phyloP scores from a whole-genome alignment of 1,140 invertebrate species.

The Diachasmimorpha longicaudata region DNA sequence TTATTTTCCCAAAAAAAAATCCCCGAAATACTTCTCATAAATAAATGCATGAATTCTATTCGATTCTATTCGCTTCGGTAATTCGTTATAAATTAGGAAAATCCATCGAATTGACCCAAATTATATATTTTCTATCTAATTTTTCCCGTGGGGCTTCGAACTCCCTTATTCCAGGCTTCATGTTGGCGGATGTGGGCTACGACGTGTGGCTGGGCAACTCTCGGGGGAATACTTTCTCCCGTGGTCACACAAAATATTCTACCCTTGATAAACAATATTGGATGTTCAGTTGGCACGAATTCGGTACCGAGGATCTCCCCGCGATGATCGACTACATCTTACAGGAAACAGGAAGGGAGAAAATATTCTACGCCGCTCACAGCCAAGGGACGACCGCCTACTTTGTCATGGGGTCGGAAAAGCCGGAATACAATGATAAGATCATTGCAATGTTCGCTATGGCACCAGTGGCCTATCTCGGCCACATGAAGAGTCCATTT shows the following conservation, averaged over 20 bases:
- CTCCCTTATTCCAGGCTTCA: slow-evolving; percentile 63
- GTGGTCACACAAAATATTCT: slow-evolving; percentile 46
- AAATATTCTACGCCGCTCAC: slow-evolving; percentile 73
- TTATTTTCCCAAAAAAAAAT: no score
- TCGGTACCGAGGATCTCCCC: slow-evolving; percentile 76
- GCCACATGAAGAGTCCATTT: slow-evolving; percentile 51
- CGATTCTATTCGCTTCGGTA: no score
- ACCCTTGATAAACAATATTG: slow-evolving; percentile 69
- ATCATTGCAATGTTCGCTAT: slow-evolving; percentile 64
- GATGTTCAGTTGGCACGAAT: slow-evolving; percentile 79
- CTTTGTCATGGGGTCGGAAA: slow-evolving; percentile 70
- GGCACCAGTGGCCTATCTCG: slow-evolving; percentile 65
- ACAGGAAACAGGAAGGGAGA: slow-evolving; percentile 58
- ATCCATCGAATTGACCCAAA: no score
- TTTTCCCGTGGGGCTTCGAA: background rate
- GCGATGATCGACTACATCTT: slow-evolving; percentile 75
- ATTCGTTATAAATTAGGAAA: no score
- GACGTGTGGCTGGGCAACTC: slow-evolving; percentile 81
- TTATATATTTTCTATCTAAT: no score
- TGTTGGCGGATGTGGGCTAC: slow-evolving; percentile 74
- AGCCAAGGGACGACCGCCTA: slow-evolving; percentile 69
- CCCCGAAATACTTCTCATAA: no score
- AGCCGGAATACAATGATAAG: slow-evolving; percentile 67
- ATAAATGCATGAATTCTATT: no score
- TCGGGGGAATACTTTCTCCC: slow-evolving; percentile 71